Percentiles rank a stretch among this genome's conserved stretches.
Conservation (phyloP, 2,113 vertebrate species). For the Nothobranchius furzeri region DNA sequence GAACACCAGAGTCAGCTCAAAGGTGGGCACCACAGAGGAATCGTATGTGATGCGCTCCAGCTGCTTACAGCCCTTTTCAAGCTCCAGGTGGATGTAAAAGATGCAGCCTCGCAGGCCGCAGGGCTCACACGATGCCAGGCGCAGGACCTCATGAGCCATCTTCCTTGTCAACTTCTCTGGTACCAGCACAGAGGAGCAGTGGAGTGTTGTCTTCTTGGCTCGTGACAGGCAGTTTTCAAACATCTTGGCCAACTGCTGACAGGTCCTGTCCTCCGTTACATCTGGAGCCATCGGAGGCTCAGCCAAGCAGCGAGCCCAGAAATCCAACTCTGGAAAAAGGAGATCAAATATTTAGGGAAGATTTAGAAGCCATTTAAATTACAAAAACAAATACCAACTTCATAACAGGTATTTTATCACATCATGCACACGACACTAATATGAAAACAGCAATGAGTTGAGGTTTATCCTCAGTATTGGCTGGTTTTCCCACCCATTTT, state of each 20-base stretch:
- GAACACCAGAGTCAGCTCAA: conserved; percentile 88
- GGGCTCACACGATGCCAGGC: conserved; percentile 83
- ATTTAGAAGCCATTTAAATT: too few species aligned
- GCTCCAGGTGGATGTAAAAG: conserved; percentile 82
- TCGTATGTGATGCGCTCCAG: conserved; percentile 85
- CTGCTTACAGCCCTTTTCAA: conserved; percentile 83
- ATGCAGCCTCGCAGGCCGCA: conserved; percentile 87
- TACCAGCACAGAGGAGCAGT: conserved; percentile 86
- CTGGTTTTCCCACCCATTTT: too few species aligned
- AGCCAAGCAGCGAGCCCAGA: conserved; percentile 82
- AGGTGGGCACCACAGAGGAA: conserved; percentile 84
- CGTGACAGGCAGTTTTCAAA: conserved; percentile 85
- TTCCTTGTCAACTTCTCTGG: conserved; percentile 83
- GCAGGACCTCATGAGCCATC: conserved; percentile 82
- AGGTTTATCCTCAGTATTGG: too few species aligned
- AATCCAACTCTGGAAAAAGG: conserved; percentile 79
- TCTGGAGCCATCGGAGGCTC: conserved; percentile 77
- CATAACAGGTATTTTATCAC: too few species aligned
- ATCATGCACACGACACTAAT: too few species aligned
- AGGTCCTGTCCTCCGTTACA: conserved; percentile 78
- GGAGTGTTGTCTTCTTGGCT: conserved; percentile 85
- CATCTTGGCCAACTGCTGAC: conserved; percentile 81
- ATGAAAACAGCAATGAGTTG: too few species aligned
- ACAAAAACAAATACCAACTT: too few species aligned
- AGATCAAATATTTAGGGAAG: not conserved